Evolutionary conservation across 2,888 invertebrate species (phyloP).

Genomic region (Ganaspis brasiliensis): DNA sequence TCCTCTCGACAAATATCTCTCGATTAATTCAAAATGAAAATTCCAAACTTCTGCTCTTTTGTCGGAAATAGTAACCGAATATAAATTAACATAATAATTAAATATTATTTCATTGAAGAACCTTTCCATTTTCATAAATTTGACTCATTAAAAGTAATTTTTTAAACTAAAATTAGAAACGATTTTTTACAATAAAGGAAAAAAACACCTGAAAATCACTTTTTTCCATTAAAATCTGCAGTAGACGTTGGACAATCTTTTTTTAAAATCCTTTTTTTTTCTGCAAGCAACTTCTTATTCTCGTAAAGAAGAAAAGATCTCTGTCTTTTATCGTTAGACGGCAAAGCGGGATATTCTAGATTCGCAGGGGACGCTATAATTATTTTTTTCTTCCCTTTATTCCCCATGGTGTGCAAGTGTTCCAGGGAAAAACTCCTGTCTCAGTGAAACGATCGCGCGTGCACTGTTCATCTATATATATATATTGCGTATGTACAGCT

Average conservation of each 20-base stretch:
- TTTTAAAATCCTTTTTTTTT: slow-evolving; percentile 40
- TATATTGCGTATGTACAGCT: not conserved
- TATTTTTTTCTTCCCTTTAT: slow-evolving; percentile 30
- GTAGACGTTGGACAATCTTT: not conserved
- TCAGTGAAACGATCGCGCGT: slow-evolving; percentile 30
- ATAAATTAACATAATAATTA: too few relatives aligned
- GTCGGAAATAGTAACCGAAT: too few relatives aligned
- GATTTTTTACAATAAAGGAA: too few relatives aligned
- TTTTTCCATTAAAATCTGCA: too few relatives aligned
- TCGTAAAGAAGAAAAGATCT: slow-evolving; percentile 27
- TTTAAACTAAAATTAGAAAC: too few relatives aligned
- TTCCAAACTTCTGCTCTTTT: too few relatives aligned
- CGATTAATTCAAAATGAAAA: too few relatives aligned
- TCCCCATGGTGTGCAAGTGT: slow-evolving; percentile 8
- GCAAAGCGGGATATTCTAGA: slow-evolving; percentile 24
- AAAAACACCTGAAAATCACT: too few relatives aligned
- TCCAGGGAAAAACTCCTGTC: not conserved
- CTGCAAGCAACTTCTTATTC: slow-evolving; percentile 36
- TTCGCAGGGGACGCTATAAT: slow-evolving; percentile 40
- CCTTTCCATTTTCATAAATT: too few relatives aligned
- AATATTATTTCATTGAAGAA: too few relatives aligned
- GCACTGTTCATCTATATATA: slow-evolving; percentile 7
- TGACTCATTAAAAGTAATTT: too few relatives aligned
- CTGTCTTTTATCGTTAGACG: slow-evolving; percentile 37
- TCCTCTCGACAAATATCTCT: too few relatives aligned